Evolutionary conservation across 2,797 vertebrate species (phyloP).

Genomic region (Rousettus madagascariensis): DNA sequence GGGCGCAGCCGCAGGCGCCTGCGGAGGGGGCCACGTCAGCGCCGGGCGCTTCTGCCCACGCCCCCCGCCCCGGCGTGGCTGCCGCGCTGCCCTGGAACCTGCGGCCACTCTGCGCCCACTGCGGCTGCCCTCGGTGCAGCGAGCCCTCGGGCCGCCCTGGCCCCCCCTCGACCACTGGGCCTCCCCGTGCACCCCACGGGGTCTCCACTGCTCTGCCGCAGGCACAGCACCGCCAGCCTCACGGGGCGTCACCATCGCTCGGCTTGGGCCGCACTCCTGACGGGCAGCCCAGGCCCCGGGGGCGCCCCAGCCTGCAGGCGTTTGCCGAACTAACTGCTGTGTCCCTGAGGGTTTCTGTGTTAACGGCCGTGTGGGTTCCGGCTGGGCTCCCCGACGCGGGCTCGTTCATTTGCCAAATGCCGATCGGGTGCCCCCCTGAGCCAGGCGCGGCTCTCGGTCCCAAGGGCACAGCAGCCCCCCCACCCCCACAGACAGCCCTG

Average conservation of each 20-base stretch:
- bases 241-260: background rate
- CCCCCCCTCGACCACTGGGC: too few relatives aligned
- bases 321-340: background rate
- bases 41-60: background rate
- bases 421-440: background rate
- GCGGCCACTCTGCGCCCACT: too few relatives aligned
- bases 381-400: background rate
- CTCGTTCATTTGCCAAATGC: background rate
- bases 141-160: too few relatives aligned
- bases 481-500: background rate
- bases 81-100: too few relatives aligned
- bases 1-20: slow-evolving; percentile 88
- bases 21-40: background rate
- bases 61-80: too few relatives aligned
- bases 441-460: background rate
- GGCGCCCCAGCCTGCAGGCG: background rate
- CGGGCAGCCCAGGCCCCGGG: background rate
- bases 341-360: too few relatives aligned
- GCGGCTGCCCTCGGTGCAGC: too few relatives aligned
- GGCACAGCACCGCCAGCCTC: too few relatives aligned
- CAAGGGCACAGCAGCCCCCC: background rate
- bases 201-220: too few relatives aligned
- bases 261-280: background rate
- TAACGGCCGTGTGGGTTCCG: too few relatives aligned
- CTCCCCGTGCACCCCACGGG: too few relatives aligned